Evolutionary conservation across 2,113 vertebrate species (phyloP), one percentile per base, ranked within the genome.

Genomic region (Caranx melampygus): DNA sequence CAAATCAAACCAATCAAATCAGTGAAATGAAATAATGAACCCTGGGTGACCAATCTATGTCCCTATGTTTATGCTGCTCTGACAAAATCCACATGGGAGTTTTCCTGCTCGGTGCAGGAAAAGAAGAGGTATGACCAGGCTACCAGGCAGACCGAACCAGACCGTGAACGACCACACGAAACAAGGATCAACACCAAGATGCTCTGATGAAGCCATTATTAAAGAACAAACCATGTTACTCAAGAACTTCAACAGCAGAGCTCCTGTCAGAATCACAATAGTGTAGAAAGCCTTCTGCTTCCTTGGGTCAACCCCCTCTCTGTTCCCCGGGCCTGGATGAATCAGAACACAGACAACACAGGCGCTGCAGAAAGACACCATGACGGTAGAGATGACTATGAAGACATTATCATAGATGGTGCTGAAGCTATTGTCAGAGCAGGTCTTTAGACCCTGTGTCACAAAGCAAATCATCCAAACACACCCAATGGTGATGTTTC

Each of bases 41-140:
- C 26, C 26, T 26, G 26, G 26, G 26, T 26, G 26, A 26, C 26
- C 26, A 26, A 26, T 26, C 26, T 26, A 26, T 26, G 26, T 26
- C 26, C 26, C 26, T 26, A 26, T 26, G 11, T 42, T 42, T 42
- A 37, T 37, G 40, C 10, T 42, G 40, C 40, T 42, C 40, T 42
- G 8, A 42, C 40, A 9, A 10, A 11, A 42, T 42, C 40, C 11
- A 10, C 40, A 7, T 10, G 40, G 40, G 8, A 63, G 49, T 26
- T 35, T 60, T 11, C 52, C 61, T 15, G 21, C 14, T 13, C 64
- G 40, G 16, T 72, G 79, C 6, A 89, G 64, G 35, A 75, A 85
- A 7, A 89, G 64, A 49, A 85, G 55, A 0, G 82, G 88, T 6
- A 83, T 9, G 6, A 85, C 67, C 79, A 87, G 9, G 55, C 59